These are phyloP conservation scores for Lepus europaeus DNA, from an alignment of 2,113 vertebrate genomes.

Conservation along the genomic window DNA sequence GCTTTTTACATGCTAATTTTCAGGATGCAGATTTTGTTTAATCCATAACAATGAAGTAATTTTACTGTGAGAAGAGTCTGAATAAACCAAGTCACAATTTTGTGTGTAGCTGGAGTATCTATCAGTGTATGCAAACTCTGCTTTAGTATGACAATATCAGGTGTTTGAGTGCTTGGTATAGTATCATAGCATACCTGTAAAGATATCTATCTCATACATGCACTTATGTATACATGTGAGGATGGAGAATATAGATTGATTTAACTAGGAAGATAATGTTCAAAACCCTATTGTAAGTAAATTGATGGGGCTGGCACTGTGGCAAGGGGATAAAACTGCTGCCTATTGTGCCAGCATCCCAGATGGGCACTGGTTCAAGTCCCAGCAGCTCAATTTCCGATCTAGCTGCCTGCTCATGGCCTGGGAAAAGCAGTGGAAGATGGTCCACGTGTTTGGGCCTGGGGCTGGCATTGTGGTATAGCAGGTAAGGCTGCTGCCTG, in stretches of 20 bases:
- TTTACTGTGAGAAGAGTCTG: constrained; percentile 13
- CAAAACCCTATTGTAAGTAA: constrained; percentile 32
- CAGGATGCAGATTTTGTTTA: constrained; percentile 45
- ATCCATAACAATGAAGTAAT: constrained; percentile 7
- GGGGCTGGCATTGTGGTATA: no score
- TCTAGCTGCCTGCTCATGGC: no score
- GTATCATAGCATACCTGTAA: background rate
- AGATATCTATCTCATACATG: background rate
- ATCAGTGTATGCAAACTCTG: background rate
- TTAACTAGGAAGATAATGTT: constrained; percentile 28
- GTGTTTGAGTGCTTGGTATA: background rate
- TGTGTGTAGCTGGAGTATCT: constrained; percentile 38
- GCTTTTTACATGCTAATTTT: constrained; percentile 42
- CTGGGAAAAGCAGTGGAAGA: no score
- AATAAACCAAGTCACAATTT: background rate
- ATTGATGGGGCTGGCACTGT: background rate
- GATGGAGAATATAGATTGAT: background rate
- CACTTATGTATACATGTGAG: background rate
- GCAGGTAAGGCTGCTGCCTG: no score
- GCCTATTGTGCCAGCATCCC: no score
- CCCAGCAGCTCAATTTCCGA: no score
- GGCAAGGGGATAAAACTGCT: no score
- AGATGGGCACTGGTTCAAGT: no score
- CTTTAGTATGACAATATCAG: constrained; percentile 21
- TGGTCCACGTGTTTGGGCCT: no score